Conservation (phyloP, 2,888 invertebrate species). For the Erebia ligea region DNA sequence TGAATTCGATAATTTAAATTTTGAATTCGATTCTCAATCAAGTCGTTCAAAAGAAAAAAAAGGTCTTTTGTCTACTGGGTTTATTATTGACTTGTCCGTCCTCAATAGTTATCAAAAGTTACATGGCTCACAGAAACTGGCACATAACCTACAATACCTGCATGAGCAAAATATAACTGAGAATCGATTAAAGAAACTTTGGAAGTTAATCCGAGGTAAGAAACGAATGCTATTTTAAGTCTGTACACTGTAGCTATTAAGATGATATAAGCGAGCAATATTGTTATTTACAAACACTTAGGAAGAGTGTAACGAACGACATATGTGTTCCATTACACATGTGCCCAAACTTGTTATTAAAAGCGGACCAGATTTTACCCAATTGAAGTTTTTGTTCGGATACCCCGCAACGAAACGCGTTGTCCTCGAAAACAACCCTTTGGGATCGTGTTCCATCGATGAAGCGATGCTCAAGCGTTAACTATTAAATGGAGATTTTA, state of each 20-base stretch:
- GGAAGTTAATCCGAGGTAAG: neutral
- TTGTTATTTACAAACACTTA: constrained; percentile 20
- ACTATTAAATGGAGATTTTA: neutral
- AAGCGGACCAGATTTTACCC: constrained; percentile 55
- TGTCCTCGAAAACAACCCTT: constrained; percentile 50
- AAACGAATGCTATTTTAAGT: constrained; percentile 7
- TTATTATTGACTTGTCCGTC: neutral
- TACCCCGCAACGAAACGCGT: constrained; percentile 54
- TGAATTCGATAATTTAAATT: too few species aligned
- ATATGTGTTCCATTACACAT: constrained; percentile 47
- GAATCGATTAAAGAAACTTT: neutral
- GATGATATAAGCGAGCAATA: neutral
- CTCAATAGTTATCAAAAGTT: neutral
- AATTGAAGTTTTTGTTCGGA: constrained; percentile 52
- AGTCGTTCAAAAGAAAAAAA: too few species aligned
- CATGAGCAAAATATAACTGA: neutral
- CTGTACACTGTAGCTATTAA: neutral
- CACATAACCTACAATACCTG: neutral
- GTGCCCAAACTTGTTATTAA: constrained; percentile 44
- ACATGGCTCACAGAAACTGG: neutral
- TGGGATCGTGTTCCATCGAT: neutral
- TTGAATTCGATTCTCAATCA: too few species aligned
- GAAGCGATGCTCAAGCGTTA: neutral
- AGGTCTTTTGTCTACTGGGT: too few species aligned
- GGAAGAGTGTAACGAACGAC: constrained; percentile 38